Percentiles rank a stretch among this genome's conserved stretches.
Conservation (phyloP, 2,113 vertebrate species). For the Mobula birostris region DNA sequence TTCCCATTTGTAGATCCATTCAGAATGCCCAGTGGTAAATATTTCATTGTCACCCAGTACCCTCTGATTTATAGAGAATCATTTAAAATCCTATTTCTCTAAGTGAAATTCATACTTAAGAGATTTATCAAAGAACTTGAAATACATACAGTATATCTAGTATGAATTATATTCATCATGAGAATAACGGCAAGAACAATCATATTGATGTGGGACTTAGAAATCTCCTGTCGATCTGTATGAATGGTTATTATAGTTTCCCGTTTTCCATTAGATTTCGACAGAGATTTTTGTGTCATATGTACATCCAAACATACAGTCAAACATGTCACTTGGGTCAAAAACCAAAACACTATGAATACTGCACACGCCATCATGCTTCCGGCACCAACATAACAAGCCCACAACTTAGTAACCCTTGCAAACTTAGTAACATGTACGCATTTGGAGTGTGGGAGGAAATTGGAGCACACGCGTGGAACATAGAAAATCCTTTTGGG, state of each 20-base stretch:
- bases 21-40: neutral
- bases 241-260: neutral
- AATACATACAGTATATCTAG: neutral
- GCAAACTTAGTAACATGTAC: too few relatives aligned
- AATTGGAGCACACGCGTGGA: too few relatives aligned
- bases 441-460: too few relatives aligned
- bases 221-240: neutral
- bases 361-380: too few relatives aligned
- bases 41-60: neutral
- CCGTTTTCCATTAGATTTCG: neutral
- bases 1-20: conserved; percentile 17
- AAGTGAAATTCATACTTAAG: neutral
- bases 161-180: neutral
- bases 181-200: neutral
- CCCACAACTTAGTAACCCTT: too few relatives aligned
- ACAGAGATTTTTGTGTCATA: neutral
- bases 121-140: neutral
- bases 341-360: too few relatives aligned
- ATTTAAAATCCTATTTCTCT: neutral
- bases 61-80: neutral
- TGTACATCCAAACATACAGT: too few relatives aligned
- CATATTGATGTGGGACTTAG: too few relatives aligned
- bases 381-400: too few relatives aligned
- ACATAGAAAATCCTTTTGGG: too few relatives aligned
- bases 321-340: too few relatives aligned